Evolutionary conservation across 2,113 vertebrate genomes (phyloP).

Genomic region (Sturnira hondurensis): DNA sequence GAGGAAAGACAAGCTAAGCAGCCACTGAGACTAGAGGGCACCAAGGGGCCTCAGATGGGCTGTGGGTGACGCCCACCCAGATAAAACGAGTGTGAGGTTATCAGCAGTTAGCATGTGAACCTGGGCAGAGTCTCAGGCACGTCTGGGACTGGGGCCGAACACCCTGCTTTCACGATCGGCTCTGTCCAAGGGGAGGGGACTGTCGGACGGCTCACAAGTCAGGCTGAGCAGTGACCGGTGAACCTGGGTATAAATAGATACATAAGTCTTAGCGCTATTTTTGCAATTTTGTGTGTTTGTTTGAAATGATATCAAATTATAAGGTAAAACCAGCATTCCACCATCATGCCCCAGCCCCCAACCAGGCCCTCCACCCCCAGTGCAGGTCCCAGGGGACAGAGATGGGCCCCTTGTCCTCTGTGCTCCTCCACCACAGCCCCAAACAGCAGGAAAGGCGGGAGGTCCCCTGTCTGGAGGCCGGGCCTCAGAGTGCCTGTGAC

Average conservation of each 20-base stretch:
- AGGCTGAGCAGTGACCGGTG: rapidly evolving
- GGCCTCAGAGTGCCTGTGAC: not conserved
- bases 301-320: not conserved
- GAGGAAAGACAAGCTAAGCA: not conserved
- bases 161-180: not conserved
- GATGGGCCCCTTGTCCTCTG: no score
- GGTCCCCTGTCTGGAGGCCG: not conserved
- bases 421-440: rapidly evolving
- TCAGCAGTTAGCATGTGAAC: no score
- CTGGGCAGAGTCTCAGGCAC: no score
- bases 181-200: no score
- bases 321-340: not conserved
- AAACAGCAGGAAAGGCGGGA: not conserved
- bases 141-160: no score
- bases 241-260: no score
- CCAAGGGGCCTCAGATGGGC: not conserved
- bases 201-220: not conserved
- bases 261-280: not conserved
- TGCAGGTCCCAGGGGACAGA: rapidly evolving
- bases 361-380: not conserved
- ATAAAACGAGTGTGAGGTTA: not conserved
- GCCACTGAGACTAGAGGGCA: not conserved
- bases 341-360: rapidly evolving
- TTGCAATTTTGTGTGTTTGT: not conserved
- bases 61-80: not conserved